phyloP scores from a whole-genome alignment of 2,113 vertebrate genomes.

The Mohoua ochrocephala region DNA sequence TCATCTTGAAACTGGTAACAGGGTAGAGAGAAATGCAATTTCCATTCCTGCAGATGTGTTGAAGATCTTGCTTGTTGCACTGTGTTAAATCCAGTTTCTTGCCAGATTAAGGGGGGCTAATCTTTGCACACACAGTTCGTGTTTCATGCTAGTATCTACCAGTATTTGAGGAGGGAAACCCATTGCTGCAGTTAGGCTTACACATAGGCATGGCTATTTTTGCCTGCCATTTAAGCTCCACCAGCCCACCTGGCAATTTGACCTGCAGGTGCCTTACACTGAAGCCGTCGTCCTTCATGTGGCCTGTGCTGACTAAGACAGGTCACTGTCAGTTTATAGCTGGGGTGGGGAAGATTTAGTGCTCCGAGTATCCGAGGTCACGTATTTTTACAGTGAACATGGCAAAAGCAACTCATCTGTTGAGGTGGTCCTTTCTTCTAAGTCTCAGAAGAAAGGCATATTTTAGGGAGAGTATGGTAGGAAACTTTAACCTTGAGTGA shows the following conservation, averaged over 20 bases:
- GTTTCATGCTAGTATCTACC: background rate
- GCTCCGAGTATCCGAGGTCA: background rate
- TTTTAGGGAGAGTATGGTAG: background rate
- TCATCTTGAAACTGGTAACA: background rate
- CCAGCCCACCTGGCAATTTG: background rate
- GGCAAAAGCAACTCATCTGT: background rate
- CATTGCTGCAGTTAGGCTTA: background rate
- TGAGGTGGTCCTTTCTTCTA: background rate
- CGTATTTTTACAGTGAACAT: background rate
- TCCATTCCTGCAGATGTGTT: background rate
- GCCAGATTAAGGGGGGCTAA: background rate
- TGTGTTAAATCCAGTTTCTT: background rate
- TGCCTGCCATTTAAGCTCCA: background rate
- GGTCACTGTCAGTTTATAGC: background rate
- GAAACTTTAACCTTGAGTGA: background rate
- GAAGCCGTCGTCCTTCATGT: background rate
- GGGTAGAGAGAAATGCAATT: background rate
- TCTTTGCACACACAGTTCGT: background rate
- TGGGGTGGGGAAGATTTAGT: conserved; percentile 6
- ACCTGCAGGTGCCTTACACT: background rate
- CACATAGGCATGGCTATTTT: background rate
- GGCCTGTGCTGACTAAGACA: background rate
- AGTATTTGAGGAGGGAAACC: background rate
- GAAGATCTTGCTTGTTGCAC: background rate
- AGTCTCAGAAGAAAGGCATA: background rate